These are phyloP conservation scores for Andricus curvator DNA, from an alignment of 2,888 invertebrate species.

Conservation along the genomic window DNA sequence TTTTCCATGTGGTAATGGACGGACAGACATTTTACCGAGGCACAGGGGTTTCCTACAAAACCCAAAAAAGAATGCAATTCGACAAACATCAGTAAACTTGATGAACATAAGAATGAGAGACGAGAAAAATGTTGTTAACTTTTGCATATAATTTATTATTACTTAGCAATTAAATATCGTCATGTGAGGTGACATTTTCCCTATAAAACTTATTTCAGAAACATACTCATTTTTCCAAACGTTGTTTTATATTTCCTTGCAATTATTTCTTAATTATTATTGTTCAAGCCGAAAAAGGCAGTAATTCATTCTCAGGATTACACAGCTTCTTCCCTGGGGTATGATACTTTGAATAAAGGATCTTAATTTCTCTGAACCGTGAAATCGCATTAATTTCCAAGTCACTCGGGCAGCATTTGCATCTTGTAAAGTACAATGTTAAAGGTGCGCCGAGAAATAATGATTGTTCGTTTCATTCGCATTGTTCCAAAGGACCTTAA, in stretches of 20 bases:
- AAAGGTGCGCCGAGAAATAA: constrained; percentile 25
- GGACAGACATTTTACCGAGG: no score
- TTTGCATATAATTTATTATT: no score
- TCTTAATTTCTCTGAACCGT: constrained; percentile 18
- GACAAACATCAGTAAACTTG: no score
- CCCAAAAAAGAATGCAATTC: no score
- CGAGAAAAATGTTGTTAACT: no score
- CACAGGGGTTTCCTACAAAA: no score
- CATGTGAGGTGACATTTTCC: not conserved
- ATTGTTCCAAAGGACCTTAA: constrained; percentile 27
- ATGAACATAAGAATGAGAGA: no score
- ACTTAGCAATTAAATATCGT: no score
- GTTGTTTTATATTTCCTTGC: not conserved
- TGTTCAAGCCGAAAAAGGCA: not conserved
- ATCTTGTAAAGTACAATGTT: constrained; percentile 1
- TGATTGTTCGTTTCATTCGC: constrained; percentile 15
- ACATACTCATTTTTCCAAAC: not conserved
- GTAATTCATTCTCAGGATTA: not conserved
- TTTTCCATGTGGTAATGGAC: no score
- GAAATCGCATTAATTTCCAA: constrained; percentile 36
- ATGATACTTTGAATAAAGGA: constrained; percentile 28
- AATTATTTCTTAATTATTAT: not conserved
- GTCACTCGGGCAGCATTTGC: constrained; percentile 21
- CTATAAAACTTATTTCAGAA: not conserved
- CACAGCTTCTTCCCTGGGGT: not conserved